These are phyloP conservation scores for Ephestia elutella DNA, from an alignment of 1,140 invertebrate species.

Conservation along the genomic window DNA sequence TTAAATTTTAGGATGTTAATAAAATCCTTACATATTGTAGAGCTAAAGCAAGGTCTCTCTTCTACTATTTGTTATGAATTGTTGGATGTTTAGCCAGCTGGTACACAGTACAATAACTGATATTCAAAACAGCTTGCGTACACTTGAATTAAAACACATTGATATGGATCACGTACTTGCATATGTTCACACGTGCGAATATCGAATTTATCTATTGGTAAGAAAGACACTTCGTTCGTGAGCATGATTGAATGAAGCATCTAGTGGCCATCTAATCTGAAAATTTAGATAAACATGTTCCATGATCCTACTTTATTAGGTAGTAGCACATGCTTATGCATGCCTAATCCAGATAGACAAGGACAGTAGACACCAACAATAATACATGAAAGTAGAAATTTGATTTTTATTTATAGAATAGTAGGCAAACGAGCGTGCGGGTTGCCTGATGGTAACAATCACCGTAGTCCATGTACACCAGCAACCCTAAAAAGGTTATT, in stretches of 20 bases:
- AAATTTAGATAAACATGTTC: background rate
- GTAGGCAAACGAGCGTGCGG: no score
- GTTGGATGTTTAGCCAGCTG: constrained; percentile 52
- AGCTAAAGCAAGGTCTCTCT: background rate
- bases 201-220: background rate
- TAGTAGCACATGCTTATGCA: no score
- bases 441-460: no score
- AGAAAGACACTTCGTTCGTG: background rate
- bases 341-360: no score
- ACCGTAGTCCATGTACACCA: no score
- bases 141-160: constrained; percentile 36
- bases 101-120: constrained; percentile 24
- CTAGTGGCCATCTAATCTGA: background rate
- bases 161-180: constrained; percentile 18
- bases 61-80: constrained; percentile 19
- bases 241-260: background rate
- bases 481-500: no score
- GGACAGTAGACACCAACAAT: no score
- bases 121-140: constrained; percentile 36
- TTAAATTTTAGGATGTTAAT: no score
- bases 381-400: no score
- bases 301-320: no score
- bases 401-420: no score
- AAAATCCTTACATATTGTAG: background rate
- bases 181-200: background rate